Evolutionary conservation across 2,113 vertebrate species (phyloP).

Genomic region (Notothenia rossii): DNA sequence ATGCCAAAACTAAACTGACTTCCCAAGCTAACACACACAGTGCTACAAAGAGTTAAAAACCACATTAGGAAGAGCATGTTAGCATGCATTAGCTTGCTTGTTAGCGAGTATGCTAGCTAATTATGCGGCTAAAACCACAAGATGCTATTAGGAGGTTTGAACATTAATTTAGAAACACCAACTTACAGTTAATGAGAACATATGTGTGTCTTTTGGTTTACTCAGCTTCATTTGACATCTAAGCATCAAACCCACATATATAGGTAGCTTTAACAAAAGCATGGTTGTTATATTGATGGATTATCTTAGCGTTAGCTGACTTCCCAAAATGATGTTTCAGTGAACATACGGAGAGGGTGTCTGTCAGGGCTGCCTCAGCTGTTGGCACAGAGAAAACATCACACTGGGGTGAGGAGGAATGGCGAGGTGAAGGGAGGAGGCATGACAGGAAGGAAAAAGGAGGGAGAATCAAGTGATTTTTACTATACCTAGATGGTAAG

Average conservation of each 20-base stretch:
- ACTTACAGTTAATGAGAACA: background rate
- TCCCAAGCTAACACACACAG: background rate
- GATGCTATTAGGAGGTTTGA: background rate
- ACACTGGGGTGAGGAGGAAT: constrained; percentile 58
- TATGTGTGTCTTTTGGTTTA: background rate
- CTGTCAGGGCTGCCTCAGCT: constrained; percentile 32
- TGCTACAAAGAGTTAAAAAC: background rate
- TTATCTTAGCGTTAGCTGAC: background rate
- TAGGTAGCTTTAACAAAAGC: background rate
- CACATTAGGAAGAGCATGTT: background rate
- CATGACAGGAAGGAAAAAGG: background rate
- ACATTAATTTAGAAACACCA: background rate
- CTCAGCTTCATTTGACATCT: background rate
- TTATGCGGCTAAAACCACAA: background rate
- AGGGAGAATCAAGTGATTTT: background rate
- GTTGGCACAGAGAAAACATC: constrained; percentile 66
- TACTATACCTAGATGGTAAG: background rate
- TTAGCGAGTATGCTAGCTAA: background rate
- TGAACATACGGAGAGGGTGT: constrained; percentile 16
- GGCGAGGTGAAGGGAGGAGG: constrained; percentile 23
- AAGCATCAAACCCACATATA: background rate
- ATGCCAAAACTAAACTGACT: background rate
- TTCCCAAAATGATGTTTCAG: constrained; percentile 6
- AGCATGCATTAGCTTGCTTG: background rate
- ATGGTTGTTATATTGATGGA: background rate